Percentiles rank a stretch among this genome's conserved stretches.
These are phyloP conservation scores for Rhinopomastus cyanomelas DNA, from an alignment of 2,113 vertebrate genomes.

Conservation along the genomic window DNA sequence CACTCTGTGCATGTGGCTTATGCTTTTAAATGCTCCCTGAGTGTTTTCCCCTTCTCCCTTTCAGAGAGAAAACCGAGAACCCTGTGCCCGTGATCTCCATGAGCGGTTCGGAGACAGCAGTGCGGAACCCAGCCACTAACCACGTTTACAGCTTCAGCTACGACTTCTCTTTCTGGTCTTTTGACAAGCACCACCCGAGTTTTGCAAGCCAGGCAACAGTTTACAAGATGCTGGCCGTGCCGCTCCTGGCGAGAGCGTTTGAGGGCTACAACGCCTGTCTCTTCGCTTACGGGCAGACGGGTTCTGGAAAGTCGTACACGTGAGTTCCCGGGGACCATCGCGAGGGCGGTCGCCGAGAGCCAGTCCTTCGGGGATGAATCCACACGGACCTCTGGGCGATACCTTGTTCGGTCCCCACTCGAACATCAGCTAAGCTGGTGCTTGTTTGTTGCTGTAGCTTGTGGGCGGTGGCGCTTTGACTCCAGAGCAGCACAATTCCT, in stretches of 20 bases:
- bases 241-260: slow-evolving; percentile 87
- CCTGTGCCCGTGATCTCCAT: slow-evolving; percentile 81
- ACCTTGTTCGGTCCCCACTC: background rate
- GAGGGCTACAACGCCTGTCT: slow-evolving; percentile 94
- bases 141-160: slow-evolving; percentile 85
- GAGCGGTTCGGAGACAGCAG: slow-evolving; percentile 80
- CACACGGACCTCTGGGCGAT: background rate
- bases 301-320: slow-evolving; percentile 98
- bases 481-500: background rate
- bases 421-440: background rate
- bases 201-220: slow-evolving; percentile 85
- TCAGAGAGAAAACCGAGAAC: slow-evolving; percentile 86
- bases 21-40: background rate
- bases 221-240: slow-evolving; percentile 83
- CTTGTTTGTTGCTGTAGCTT: background rate
- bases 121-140: slow-evolving; percentile 83
- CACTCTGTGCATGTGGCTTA: background rate
- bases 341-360: background rate
- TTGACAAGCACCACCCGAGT: slow-evolving; percentile 75
- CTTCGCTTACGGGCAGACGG: slow-evolving; percentile 97
- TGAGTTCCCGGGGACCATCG: slow-evolving; percentile 65
- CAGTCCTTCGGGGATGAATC: background rate
- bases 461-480: background rate
- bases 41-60: background rate
- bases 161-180: slow-evolving; percentile 90